Evolutionary conservation across 1,140 invertebrate species (phyloP).

Genomic region (Argopecten irradians): DNA sequence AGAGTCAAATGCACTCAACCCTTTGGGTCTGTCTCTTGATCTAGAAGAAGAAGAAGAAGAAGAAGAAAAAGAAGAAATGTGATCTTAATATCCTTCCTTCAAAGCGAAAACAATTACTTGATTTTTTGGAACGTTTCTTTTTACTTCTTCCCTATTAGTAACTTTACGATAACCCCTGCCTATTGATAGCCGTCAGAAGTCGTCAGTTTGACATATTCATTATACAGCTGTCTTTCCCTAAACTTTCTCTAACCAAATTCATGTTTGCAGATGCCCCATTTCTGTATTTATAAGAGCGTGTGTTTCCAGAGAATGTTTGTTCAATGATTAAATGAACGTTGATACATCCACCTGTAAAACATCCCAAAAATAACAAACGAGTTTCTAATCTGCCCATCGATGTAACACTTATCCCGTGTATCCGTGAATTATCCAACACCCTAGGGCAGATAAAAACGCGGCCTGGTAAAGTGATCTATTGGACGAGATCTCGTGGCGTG

Average conservation of each 20-base stretch:
- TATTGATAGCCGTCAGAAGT: too few relatives aligned
- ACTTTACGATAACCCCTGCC: too few relatives aligned
- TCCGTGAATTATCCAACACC: neutral
- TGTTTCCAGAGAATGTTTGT: neutral
- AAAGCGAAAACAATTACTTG: too few relatives aligned
- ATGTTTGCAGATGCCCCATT: neutral
- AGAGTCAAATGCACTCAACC: too few relatives aligned
- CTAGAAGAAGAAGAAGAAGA: too few relatives aligned
- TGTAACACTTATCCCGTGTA: neutral
- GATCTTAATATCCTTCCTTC: too few relatives aligned
- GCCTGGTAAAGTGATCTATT: neutral
- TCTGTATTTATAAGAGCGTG: neutral
- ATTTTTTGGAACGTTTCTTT: too few relatives aligned
- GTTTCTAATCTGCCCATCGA: neutral
- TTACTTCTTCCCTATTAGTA: too few relatives aligned
- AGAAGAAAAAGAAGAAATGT: too few relatives aligned
- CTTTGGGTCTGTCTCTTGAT: too few relatives aligned
- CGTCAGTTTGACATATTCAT: conserved; percentile 16
- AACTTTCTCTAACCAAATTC: neutral
- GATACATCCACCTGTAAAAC: neutral
- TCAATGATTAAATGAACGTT: neutral
- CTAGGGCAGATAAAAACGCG: neutral
- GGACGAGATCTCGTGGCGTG: neutral
- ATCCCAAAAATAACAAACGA: neutral
- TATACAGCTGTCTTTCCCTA: neutral